phyloP scores from a whole-genome alignment of 2,888 invertebrate genomes.

The Tetranychus piercei region DNA sequence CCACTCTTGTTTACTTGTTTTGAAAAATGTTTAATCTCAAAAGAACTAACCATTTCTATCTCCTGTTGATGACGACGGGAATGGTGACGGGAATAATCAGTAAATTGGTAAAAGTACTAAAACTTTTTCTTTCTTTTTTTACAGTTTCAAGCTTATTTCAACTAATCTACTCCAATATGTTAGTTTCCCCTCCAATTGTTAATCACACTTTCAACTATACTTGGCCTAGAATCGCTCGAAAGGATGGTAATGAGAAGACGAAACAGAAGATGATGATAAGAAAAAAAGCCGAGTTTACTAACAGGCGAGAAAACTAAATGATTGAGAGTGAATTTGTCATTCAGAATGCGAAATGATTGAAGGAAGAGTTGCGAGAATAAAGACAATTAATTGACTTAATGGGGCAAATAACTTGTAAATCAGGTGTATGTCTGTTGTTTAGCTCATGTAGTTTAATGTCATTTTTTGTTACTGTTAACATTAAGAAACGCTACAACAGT shows the following conservation, averaged over 20 bases:
- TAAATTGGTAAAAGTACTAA: not conserved
- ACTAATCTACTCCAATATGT: not conserved
- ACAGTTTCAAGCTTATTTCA: not conserved
- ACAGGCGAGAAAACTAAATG: not conserved
- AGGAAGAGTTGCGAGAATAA: no score
- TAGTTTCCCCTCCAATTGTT: not conserved
- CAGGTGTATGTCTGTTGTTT: not conserved
- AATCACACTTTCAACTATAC: slow-evolving; percentile 3
- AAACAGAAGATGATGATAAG: not conserved
- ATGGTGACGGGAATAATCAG: not conserved
- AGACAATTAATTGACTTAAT: not conserved
- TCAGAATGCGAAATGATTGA: not conserved
- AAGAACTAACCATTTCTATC: not conserved
- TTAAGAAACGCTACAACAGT: not conserved
- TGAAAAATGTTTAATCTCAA: not conserved
- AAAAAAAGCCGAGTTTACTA: no score
- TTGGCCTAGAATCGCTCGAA: not conserved
- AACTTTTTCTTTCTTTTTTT: not conserved
- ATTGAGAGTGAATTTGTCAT: slow-evolving; percentile 1
- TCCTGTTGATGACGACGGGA: not conserved
- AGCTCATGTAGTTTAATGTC: not conserved
- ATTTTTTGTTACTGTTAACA: not conserved
- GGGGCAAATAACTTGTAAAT: not conserved
- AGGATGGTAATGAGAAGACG: not conserved
- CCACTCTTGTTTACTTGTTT: not conserved